These are phyloP conservation scores for Eira barbara DNA, from an alignment of 2,113 vertebrate species.

Conservation along the genomic window DNA sequence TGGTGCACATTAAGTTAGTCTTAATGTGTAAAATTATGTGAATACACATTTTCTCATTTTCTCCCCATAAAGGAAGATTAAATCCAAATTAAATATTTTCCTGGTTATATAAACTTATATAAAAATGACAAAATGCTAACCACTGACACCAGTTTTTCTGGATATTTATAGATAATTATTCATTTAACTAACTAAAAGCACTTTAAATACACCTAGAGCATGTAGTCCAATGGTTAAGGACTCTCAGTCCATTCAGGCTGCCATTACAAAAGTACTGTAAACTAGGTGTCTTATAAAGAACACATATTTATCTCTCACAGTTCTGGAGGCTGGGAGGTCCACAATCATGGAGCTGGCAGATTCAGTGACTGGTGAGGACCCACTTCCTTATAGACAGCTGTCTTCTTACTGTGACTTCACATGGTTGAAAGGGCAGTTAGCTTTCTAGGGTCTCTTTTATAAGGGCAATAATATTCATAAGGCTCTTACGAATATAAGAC, in stretches of 20 bases:
- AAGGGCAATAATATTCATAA: neutral
- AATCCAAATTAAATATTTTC: neutral
- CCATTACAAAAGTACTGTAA: neutral
- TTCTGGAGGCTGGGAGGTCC: neutral
- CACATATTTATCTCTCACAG: neutral
- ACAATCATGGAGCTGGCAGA: neutral
- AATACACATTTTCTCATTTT: neutral
- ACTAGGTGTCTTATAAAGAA: neutral
- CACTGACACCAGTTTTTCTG: neutral
- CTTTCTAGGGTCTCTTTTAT: neutral
- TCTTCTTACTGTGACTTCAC: neutral
- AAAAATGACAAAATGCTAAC: neutral
- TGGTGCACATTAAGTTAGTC: neutral
- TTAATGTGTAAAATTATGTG: neutral
- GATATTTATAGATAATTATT: neutral
- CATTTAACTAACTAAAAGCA: neutral
- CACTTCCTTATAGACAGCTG: neutral
- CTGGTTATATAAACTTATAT: neutral
- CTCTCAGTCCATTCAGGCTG: neutral
- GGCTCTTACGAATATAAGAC: neutral
- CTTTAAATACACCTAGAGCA: neutral
- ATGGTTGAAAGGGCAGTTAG: neutral
- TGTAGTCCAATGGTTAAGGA: neutral
- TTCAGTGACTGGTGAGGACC: neutral
- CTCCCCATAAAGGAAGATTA: neutral